These are phyloP conservation scores for Anomalospiza imberbis DNA, from an alignment of 2,797 vertebrate genomes.

Conservation along the genomic window DNA sequence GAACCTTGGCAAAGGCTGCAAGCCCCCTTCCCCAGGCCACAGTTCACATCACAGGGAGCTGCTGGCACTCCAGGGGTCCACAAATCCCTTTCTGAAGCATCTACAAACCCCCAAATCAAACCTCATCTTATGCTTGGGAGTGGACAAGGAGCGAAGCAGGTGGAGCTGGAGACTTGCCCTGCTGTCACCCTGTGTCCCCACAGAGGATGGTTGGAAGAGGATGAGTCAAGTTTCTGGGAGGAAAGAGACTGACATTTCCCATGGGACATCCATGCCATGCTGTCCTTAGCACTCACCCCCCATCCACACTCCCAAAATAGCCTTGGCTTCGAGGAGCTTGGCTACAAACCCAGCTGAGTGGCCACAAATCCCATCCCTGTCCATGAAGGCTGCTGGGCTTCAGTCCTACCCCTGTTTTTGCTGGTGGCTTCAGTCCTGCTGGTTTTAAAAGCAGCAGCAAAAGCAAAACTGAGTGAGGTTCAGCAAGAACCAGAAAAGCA, in stretches of 20 bases:
- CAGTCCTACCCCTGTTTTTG: background rate
- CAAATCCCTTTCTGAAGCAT: background rate
- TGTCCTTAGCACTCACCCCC: fast-evolving
- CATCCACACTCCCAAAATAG: background rate
- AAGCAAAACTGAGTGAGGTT: background rate
- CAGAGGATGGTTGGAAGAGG: fast-evolving
- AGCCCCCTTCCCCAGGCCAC: fast-evolving
- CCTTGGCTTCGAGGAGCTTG: background rate
- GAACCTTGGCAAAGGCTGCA: background rate
- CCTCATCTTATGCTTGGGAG: fast-evolving
- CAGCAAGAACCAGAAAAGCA: background rate
- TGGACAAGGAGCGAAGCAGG: fast-evolving
- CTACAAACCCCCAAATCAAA: background rate
- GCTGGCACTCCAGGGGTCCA: background rate
- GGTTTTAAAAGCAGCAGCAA: background rate
- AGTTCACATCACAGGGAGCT: background rate
- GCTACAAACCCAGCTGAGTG: background rate
- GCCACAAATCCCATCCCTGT: background rate
- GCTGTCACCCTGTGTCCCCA: background rate
- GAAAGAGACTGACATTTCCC: background rate
- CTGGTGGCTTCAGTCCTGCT: background rate
- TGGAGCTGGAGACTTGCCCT: background rate
- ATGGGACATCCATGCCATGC: fast-evolving
- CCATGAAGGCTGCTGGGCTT: background rate
- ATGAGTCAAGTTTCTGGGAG: fast-evolving